Evolutionary conservation across 2,113 vertebrate genomes (phyloP), one percentile per base, ranked within the genome.

Genomic region (Tetraodon nigroviridis): DNA sequence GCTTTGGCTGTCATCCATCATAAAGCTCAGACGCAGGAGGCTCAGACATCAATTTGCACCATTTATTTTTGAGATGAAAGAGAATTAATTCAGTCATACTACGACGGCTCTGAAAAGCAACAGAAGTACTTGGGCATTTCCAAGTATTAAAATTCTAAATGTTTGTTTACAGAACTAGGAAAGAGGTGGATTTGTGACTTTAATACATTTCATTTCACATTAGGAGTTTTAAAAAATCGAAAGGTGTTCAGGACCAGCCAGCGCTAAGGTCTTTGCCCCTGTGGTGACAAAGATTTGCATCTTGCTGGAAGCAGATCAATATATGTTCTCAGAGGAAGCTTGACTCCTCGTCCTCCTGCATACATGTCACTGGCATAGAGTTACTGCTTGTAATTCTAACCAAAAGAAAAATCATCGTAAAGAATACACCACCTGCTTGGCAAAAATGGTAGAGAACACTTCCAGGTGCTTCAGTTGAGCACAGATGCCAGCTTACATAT

Each of bases 401-500:
- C 5, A 27, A 27, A 27, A 27, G 24, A 27, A 6, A 27, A 5
- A 27, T 2, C 10, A 8, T 37, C 32, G 12, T 12, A 37, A 37
- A 20, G 47, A 8, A 21, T 5, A 20, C 50, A 69, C 40, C 48
- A 27, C 67, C 53, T 51, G 40, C 19, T 32, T 6, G 1, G 6
- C 32, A 37, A 12, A 37, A 12, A 37, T 2, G 7, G 32, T 12
- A 12, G 32, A 11, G 32, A 37, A 37, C 11, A 1, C 32, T 3
- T 37, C 32, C 32, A 37, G 32, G 32, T 37, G 32, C 76, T 78
- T 73, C 66, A 75, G 48, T 65, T 51, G 48, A 49, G 51, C 63
- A 68, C 64, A 55, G 71, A 61, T 16, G 22, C 27, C 49, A 15
- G 49, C 64, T 79, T 73, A 75, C 81, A 83, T 85, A 83, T 83